Conservation (phyloP, 2,797 vertebrate genomes). For the Aviceda leuphotes region DNA sequence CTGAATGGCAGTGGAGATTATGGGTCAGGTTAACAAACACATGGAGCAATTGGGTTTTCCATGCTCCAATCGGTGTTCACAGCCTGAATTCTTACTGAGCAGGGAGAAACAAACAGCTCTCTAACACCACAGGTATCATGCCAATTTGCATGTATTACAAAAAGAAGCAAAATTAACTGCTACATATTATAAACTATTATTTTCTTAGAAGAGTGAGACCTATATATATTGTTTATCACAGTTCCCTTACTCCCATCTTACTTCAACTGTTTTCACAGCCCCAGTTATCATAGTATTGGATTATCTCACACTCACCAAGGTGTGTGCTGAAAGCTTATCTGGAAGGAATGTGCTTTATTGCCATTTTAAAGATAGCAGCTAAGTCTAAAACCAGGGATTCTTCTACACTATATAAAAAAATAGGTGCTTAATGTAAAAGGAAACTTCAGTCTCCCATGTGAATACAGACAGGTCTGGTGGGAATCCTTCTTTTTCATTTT, state of each 20-base stretch:
- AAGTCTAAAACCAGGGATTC: not conserved
- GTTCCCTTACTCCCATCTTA: not conserved
- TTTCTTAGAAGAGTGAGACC: not conserved
- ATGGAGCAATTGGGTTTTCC: not conserved
- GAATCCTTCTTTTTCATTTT: not conserved
- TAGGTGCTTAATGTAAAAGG: not conserved
- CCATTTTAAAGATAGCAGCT: not conserved
- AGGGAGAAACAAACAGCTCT: not conserved
- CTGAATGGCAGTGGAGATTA: conserved; percentile 62
- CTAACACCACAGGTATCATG: not conserved
- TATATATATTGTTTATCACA: not conserved
- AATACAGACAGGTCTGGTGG: not conserved
- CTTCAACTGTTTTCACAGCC: not conserved
- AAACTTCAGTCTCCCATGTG: not conserved
- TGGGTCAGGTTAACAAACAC: not conserved
- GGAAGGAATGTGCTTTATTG: not conserved
- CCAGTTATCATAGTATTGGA: not conserved
- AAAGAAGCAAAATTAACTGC: not conserved
- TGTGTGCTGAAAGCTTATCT: not conserved
- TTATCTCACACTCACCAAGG: not conserved
- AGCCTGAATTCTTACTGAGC: not conserved
- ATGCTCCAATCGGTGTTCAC: not conserved
- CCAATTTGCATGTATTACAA: not conserved
- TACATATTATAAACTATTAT: not conserved
- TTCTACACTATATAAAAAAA: not conserved